phyloP scores from a whole-genome alignment of 2,888 invertebrate genomes.

The Notodonta dromedarius region DNA sequence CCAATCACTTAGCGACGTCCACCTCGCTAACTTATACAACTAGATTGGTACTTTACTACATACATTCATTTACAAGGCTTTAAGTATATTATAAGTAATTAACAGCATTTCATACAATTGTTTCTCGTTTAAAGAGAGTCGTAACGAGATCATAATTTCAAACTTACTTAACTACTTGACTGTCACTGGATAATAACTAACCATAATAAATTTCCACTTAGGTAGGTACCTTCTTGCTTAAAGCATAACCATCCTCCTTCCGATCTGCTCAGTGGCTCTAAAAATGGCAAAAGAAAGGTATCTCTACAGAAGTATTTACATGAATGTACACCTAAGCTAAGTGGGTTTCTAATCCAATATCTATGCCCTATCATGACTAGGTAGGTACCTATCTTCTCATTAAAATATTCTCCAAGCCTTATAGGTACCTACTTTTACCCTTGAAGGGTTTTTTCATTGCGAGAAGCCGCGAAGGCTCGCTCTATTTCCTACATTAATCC shows the following conservation, averaged over 20 bases:
- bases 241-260: no score
- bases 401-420: conserved; percentile 1
- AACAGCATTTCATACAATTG: conserved; percentile 49
- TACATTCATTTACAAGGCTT: conserved; percentile 39
- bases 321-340: no score
- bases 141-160: no score
- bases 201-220: no score
- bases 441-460: conserved; percentile 23
- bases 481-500: conserved; percentile 70
- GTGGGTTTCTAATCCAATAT: no score
- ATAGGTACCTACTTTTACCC: conserved; percentile 17
- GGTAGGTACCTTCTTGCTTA: no score
- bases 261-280: no score
- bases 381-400: background rate
- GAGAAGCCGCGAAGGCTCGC: conserved; percentile 28
- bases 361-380: no score
- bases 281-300: no score
- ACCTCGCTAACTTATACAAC: conserved; percentile 56
- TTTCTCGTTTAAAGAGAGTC: conserved; percentile 46
- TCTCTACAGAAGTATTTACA: no score
- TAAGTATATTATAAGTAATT: conserved; percentile 30
- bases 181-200: no score
- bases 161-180: background rate
- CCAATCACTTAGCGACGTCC: conserved; percentile 74
- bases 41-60: conserved; percentile 32